These are phyloP conservation scores for Philopotamus ludificatus DNA, from an alignment of 1,140 invertebrate genomes.

Conservation along the genomic window DNA sequence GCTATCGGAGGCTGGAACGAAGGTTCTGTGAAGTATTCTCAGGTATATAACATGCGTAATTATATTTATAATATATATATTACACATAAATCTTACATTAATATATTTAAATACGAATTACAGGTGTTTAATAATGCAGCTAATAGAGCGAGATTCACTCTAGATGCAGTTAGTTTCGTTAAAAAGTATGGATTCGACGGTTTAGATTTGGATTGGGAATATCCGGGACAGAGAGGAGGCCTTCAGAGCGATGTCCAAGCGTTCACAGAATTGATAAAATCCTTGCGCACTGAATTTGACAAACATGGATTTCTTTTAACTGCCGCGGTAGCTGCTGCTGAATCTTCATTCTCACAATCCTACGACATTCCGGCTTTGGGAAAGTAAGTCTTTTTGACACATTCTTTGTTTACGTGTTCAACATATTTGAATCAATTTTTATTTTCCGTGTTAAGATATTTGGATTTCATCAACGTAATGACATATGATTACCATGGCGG, in stretches of 20 bases:
- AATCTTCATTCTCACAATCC: conserved; percentile 56
- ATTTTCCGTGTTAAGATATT: conserved; percentile 41
- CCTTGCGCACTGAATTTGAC: conserved; percentile 59
- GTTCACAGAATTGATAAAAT: conserved; percentile 57
- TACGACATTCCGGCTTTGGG: conserved; percentile 61
- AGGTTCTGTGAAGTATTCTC: conserved; percentile 55
- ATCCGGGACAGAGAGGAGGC: conserved; percentile 69
- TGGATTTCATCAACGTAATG: conserved; percentile 72
- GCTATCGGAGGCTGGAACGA: conserved; percentile 67
- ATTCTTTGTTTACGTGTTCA: neutral
- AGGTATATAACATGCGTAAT: neutral
- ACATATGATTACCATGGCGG: conserved; percentile 69
- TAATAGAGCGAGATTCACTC: conserved; percentile 60
- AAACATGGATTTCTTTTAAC: conserved; percentile 57
- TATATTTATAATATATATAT: neutral
- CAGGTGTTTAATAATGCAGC: conserved; percentile 56
- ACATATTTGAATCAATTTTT: conserved; percentile 2
- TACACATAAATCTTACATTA: neutral
- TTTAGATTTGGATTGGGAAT: conserved; percentile 82
- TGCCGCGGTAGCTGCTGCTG: conserved; percentile 62
- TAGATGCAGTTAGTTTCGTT: conserved; percentile 60
- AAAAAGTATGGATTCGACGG: conserved; percentile 72
- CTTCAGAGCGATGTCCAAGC: conserved; percentile 52
- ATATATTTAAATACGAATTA: conserved; percentile 11
- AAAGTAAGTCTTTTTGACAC: conserved; percentile 34